Percentiles rank a stretch among this genome's conserved stretches.
phyloP scores from a whole-genome alignment of 2,797 vertebrate genomes.

The Rhynchonycteris naso region DNA sequence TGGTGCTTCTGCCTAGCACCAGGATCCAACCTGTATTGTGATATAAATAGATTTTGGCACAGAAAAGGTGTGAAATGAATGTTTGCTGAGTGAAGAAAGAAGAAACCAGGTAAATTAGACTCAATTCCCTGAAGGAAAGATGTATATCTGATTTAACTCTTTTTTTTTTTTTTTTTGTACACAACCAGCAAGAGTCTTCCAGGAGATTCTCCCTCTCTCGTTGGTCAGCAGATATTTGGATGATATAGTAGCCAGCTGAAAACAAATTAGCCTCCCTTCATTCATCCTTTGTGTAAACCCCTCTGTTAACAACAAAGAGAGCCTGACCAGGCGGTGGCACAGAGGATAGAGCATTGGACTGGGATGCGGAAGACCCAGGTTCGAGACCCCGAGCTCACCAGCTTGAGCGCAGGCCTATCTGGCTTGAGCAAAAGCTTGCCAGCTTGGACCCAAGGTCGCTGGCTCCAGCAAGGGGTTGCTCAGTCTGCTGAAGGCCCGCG shows the following conservation, averaged over 20 bases:
- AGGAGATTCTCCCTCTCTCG: neutral
- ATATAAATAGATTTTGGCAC: slow-evolving; percentile 64
- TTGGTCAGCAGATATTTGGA: neutral
- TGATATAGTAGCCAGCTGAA: neutral
- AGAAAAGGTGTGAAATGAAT: slow-evolving; percentile 42
- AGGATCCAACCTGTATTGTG: neutral
- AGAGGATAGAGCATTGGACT: too few species aligned
- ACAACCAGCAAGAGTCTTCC: neutral
- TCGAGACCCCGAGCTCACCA: too few species aligned
- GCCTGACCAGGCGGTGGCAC: too few species aligned
- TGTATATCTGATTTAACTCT: neutral
- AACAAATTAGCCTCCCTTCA: slow-evolving; percentile 10
- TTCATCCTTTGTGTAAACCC: slow-evolving; percentile 1
- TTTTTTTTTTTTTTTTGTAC: neutral
- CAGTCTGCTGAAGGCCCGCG: too few species aligned
- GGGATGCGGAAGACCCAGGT: too few species aligned
- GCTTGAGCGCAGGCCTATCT: too few species aligned
- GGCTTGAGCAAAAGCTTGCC: too few species aligned
- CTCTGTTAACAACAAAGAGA: slow-evolving; percentile 10
- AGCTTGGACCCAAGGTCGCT: too few species aligned
- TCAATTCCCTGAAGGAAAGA: neutral
- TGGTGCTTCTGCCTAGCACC: neutral
- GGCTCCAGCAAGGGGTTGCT: too few species aligned
- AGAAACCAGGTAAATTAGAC: slow-evolving; percentile 17
- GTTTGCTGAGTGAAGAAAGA: slow-evolving; percentile 31